These are phyloP conservation scores for Pammene aurita DNA, from an alignment of 2,888 invertebrate species.

Conservation along the genomic window DNA sequence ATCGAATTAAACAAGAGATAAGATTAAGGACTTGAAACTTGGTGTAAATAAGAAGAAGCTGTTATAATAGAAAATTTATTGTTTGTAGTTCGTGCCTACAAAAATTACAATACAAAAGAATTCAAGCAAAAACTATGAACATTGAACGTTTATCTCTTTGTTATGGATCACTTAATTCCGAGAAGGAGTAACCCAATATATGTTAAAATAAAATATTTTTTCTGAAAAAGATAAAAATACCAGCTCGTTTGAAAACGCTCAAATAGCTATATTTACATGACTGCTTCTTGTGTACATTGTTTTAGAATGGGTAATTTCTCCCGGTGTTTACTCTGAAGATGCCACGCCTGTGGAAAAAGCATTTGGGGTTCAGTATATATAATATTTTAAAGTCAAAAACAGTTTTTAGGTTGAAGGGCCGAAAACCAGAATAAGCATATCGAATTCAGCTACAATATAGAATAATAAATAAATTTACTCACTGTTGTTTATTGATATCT, in stretches of 20 bases:
- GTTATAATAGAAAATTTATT: background rate
- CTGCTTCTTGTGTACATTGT: background rate
- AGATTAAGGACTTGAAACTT: background rate
- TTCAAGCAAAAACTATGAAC: too few species aligned
- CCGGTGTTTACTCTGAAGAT: constrained; percentile 64
- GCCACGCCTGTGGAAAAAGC: constrained; percentile 57
- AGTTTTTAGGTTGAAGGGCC: too few species aligned
- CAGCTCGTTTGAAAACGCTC: too few species aligned
- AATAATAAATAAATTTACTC: constrained; percentile 24
- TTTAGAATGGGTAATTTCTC: constrained; percentile 53
- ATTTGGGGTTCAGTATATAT: background rate
- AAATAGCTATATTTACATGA: background rate
- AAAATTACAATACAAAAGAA: too few species aligned
- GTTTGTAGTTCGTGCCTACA: background rate
- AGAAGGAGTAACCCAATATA: background rate
- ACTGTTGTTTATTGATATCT: constrained; percentile 60
- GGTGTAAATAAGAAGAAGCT: constrained; percentile 1
- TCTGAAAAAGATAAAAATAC: too few species aligned
- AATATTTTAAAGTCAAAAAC: background rate
- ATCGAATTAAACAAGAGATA: constrained; percentile 35
- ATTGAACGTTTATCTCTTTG: too few species aligned
- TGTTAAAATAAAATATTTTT: background rate
- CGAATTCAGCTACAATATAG: too few species aligned
- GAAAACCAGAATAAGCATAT: too few species aligned
- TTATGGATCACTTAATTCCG: too few species aligned